Conservation (phyloP, 1,140 invertebrate species). For the Episyrphus balteatus region DNA sequence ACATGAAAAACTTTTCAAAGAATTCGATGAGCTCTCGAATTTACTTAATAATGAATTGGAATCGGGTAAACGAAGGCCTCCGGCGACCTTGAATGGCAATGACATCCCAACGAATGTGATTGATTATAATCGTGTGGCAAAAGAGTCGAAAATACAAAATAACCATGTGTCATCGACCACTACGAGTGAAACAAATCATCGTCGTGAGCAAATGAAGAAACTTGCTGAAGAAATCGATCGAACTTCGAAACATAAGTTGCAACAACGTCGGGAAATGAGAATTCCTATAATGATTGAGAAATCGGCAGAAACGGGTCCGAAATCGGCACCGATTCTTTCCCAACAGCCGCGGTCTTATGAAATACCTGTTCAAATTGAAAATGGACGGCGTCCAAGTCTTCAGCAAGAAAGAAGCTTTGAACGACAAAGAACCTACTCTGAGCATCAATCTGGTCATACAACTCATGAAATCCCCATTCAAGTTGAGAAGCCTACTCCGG, state of each 20-base stretch:
- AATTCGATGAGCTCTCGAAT: slow-evolving; percentile 29
- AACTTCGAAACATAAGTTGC: slow-evolving; percentile 3
- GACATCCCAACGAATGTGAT: no score
- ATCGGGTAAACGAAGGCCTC: slow-evolving; percentile 10
- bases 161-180: no score
- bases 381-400: background rate
- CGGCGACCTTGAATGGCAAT: no score
- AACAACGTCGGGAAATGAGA: no score
- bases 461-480: no score
- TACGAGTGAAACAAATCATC: background rate
- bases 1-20: slow-evolving; percentile 32
- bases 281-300: no score
- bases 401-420: background rate
- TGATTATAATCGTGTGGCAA: no score
- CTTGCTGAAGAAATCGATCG: slow-evolving; percentile 28
- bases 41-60: slow-evolving; percentile 26
- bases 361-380: slow-evolving; percentile 21
- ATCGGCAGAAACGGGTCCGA: no score
- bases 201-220: slow-evolving; percentile 29
- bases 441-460: no score
- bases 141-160: no score
- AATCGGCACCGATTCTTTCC: background rate
- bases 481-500: no score
- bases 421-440: no score
- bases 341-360: slow-evolving; percentile 8